A percentile compares a stretch with the other conserved stretches of the same genome.
Evolutionary conservation across 2,888 invertebrate genomes (phyloP).

Genomic region (Chrysolina oricalcia): DNA sequence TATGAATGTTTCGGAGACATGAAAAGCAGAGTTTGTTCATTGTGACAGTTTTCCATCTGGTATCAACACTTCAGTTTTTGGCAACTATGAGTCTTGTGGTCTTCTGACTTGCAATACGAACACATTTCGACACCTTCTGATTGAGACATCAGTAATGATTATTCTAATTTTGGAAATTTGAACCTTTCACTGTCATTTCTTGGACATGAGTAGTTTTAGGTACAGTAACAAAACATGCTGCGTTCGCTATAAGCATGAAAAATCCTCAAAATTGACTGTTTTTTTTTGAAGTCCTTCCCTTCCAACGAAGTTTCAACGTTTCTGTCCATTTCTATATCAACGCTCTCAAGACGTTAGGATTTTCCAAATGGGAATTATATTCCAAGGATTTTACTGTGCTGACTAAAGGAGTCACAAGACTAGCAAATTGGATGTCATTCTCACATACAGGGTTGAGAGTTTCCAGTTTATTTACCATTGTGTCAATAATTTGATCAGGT

Average conservation of each 20-base stretch:
- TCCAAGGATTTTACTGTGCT: too few relatives aligned
- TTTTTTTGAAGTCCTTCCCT: background rate
- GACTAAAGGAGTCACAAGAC: too few relatives aligned
- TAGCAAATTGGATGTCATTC: background rate
- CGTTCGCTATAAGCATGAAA: background rate
- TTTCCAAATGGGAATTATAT: background rate
- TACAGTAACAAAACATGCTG: too few relatives aligned
- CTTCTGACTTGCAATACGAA: background rate
- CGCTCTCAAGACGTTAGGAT: too few relatives aligned
- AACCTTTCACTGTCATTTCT: too few relatives aligned
- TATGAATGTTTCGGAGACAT: too few relatives aligned
- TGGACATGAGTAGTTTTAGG: too few relatives aligned
- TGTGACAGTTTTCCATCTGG: slow-evolving; percentile 1
- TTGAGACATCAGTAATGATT: background rate
- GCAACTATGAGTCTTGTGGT: background rate
- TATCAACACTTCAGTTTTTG: background rate
- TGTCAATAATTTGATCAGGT: background rate
- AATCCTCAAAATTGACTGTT: background rate
- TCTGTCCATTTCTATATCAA: background rate
- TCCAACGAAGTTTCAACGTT: too few relatives aligned
- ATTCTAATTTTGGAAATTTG: background rate
- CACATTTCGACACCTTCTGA: background rate
- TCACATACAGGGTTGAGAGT: background rate
- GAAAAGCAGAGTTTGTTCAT: too few relatives aligned
- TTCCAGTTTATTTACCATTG: background rate